Conservation (phyloP, 2,113 vertebrate species). For the Pristiophorus japonicus region DNA sequence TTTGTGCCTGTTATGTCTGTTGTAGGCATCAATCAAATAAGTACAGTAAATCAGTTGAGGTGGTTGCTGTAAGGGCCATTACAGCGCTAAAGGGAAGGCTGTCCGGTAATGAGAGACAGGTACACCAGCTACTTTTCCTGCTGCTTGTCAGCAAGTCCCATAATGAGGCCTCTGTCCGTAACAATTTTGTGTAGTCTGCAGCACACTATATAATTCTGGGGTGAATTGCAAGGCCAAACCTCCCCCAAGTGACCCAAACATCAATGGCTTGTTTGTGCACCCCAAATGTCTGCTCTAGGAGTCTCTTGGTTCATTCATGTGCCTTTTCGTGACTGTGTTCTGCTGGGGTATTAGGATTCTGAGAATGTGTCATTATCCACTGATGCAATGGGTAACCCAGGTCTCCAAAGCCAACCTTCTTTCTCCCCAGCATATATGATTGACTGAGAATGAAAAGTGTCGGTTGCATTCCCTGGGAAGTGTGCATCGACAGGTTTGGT, state of each 20-base stretch:
- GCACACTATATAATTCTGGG: neutral
- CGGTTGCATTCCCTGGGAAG: too few species aligned
- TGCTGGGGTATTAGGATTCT: too few species aligned
- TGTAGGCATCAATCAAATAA: neutral
- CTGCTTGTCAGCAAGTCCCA: neutral
- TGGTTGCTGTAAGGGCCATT: neutral
- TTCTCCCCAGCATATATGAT: too few species aligned
- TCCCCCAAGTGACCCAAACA: neutral
- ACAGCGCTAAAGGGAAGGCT: neutral
- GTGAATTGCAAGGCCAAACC: neutral
- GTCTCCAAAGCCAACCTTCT: too few species aligned
- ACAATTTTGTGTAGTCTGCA: neutral
- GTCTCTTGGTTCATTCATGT: too few species aligned
- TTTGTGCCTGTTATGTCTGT: neutral
- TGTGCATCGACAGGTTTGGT: too few species aligned
- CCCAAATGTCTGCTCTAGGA: too few species aligned
- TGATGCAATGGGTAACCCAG: too few species aligned
- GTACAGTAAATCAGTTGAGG: neutral
- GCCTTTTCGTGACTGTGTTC: too few species aligned
- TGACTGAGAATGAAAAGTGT: too few species aligned
- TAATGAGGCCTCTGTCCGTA: too few species aligned
- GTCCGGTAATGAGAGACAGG: neutral
- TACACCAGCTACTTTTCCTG: neutral
- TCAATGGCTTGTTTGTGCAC: neutral
- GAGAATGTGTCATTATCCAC: too few species aligned